These are phyloP conservation scores for Hemistola chrysoprasaria DNA, from an alignment of 2,888 invertebrate genomes.

Conservation along the genomic window DNA sequence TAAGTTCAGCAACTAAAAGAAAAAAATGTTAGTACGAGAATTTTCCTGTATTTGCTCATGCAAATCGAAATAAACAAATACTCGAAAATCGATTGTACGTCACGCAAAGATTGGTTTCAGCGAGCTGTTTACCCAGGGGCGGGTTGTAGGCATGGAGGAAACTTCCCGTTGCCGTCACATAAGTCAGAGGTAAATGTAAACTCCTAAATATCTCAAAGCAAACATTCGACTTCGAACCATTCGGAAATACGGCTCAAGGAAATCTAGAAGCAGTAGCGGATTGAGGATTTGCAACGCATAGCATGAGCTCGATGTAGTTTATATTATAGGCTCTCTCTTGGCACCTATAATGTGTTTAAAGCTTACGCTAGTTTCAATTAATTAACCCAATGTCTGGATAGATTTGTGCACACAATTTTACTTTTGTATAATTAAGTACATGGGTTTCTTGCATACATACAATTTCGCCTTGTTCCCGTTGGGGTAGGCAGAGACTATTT, in stretches of 20 bases:
- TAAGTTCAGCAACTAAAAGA: background rate
- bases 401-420: too few species aligned
- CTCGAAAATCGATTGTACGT: constrained; percentile 20
- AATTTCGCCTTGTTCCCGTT: too few species aligned
- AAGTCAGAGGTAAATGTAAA: constrained; percentile 43
- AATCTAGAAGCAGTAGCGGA: constrained; percentile 13
- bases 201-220: constrained; percentile 60
- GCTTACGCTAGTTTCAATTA: background rate
- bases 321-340: background rate
- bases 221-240: constrained; percentile 56
- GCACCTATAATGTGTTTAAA: background rate
- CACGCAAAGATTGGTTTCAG: constrained; percentile 24
- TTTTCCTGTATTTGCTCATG: constrained; percentile 8
- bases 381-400: too few species aligned
- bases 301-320: constrained; percentile 4
- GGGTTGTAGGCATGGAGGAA: constrained; percentile 13
- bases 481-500: too few species aligned
- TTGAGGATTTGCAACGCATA: constrained; percentile 13
- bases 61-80: constrained; percentile 21
- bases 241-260: constrained; percentile 49
- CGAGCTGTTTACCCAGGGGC: constrained; percentile 20
- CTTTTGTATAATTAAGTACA: too few species aligned
- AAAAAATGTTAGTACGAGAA: background rate
- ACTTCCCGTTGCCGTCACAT: constrained; percentile 32
- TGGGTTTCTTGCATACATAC: too few species aligned